A percentile compares a stretch with the other conserved stretches of the same genome.
Conservation (phyloP, 1,140 invertebrate species). For the Hyles vespertilio region DNA sequence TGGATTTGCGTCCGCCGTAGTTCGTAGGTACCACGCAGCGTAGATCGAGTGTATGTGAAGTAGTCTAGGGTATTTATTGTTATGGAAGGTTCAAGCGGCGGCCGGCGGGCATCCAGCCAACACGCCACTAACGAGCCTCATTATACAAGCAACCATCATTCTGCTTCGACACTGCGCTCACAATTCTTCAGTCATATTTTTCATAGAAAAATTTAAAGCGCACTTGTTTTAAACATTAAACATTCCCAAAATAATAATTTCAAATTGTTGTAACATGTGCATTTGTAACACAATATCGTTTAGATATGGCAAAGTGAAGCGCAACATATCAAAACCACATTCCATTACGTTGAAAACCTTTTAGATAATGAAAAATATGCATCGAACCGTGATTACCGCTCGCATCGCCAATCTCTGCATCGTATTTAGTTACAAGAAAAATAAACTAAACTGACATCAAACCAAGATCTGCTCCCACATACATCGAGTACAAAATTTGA, state of each 20-base stretch:
- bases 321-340: too few relatives aligned
- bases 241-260: too few relatives aligned
- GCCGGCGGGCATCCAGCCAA: constrained; percentile 39
- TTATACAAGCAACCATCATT: constrained; percentile 40
- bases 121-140: constrained; percentile 49
- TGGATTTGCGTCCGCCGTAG: too few relatives aligned
- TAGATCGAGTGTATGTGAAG: too few relatives aligned
- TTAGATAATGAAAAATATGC: constrained; percentile 3
- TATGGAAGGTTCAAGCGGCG: constrained; percentile 22
- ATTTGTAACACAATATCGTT: too few relatives aligned
- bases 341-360: constrained; percentile 1
- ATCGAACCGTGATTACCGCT: background rate
- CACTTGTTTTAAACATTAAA: background rate
- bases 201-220: background rate
- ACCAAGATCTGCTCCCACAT: background rate
- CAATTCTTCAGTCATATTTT: background rate
- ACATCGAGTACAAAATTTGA: too few relatives aligned
- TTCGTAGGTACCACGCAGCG: too few relatives aligned
- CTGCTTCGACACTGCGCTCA: constrained; percentile 16
- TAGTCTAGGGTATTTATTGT: constrained; percentile 9
- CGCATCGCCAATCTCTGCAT: background rate
- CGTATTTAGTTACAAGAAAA: background rate
- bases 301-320: too few relatives aligned
- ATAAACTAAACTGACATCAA: background rate
- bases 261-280: too few relatives aligned